Evolutionary conservation across 2,888 invertebrate species (phyloP).

Genomic region (Anorthoa munda): DNA sequence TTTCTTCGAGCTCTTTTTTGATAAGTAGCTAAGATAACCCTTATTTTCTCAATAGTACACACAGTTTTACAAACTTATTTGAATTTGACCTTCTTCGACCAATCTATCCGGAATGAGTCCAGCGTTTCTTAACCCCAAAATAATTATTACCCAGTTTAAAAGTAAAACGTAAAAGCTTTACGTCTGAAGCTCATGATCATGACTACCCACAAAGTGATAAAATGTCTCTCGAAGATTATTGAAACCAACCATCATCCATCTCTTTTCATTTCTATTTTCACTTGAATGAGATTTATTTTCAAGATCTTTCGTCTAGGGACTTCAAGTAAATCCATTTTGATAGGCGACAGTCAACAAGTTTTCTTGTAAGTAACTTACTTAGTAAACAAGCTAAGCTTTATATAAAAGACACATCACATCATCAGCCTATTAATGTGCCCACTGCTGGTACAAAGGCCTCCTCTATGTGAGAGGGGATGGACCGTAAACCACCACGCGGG

Average conservation of each 20-base stretch:
- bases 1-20: neutral
- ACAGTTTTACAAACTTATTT: too few relatives aligned
- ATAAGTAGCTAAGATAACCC: too few relatives aligned
- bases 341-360: slow-evolving; percentile 6
- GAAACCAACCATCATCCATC: neutral
- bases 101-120: too few relatives aligned
- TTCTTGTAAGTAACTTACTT: neutral
- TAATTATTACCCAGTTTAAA: neutral
- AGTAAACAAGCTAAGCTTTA: neutral
- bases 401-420: neutral
- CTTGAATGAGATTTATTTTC: slow-evolving; percentile 31
- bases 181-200: neutral
- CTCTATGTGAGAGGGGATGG: too few relatives aligned
- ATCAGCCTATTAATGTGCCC: too few relatives aligned
- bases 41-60: too few relatives aligned
- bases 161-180: neutral
- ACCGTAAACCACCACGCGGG: too few relatives aligned
- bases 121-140: too few relatives aligned
- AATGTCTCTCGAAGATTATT: neutral
- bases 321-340: slow-evolving; percentile 19
- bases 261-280: slow-evolving; percentile 29
- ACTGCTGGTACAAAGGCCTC: too few relatives aligned
- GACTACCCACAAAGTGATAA: neutral
- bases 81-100: too few relatives aligned
- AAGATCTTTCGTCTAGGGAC: slow-evolving; percentile 19